Conservation (phyloP, 2,797 vertebrate genomes). For the Meriones psammophilus region DNA sequence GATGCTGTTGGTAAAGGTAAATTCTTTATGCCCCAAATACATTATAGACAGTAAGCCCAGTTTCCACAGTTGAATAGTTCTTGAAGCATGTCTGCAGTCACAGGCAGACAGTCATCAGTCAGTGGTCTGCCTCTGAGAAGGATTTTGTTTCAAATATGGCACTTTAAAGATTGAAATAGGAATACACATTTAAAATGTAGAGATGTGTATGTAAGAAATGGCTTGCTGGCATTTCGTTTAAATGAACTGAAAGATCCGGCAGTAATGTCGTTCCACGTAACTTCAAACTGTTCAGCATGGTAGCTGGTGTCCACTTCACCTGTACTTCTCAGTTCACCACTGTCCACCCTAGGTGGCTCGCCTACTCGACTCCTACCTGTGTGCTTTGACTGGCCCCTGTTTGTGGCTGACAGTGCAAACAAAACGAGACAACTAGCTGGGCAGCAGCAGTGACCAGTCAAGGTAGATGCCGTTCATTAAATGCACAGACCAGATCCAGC, state of each 20-base stretch:
- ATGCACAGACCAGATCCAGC: neutral
- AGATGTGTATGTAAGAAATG: neutral
- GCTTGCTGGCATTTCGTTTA: neutral
- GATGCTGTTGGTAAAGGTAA: constrained; percentile 6
- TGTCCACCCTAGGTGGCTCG: neutral
- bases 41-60: fast-evolving
- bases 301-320: neutral
- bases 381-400: neutral
- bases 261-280: neutral
- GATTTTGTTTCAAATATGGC: constrained; percentile 5
- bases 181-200: neutral
- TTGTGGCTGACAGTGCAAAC: neutral
- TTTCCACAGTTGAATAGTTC: neutral
- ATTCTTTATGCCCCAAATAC: neutral
- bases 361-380: neutral
- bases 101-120: neutral
- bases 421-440: neutral
- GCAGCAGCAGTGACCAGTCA: neutral
- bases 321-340: neutral
- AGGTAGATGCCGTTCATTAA: neutral
- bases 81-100: neutral
- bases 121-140: neutral
- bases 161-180: constrained; percentile 54
- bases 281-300: neutral
- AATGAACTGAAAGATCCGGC: neutral